Base-by-base conservation (phyloP, 2,113 vertebrate species). In the Chauna torquata region DNA sequence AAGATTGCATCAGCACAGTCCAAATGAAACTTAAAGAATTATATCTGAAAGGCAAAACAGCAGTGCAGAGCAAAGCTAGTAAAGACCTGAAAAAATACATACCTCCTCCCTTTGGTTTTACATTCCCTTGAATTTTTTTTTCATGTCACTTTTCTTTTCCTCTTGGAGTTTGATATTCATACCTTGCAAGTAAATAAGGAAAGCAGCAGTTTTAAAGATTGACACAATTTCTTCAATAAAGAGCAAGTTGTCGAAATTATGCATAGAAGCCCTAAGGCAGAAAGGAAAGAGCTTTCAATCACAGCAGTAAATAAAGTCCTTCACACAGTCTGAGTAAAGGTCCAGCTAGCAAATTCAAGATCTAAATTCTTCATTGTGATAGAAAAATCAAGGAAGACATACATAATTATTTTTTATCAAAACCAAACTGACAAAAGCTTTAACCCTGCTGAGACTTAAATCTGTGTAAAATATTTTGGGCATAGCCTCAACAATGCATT, bases 201-300 rank as follows among this genome's bases (percentile, higher is more conserved):
- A 97, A 76, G 57, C 57, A 93, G 70, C 50, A 45, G 34, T 95
- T 97, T 94, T 96, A 93, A 94, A 97, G 96, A 97, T 47, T 94
- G 94, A 96, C 94, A 94, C 52, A 88, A 86, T 97, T 95, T 96
- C 81, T 97, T 94, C 97, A 88, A 96, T 97, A 96, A 97, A 96
- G 79, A 94, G 54, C 88, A 96, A 91, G 25, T 95, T 97, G 97
- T 97, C 86, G 95, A 88, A 97, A 96, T 97, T 92, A 94, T 69
- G 90, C 38, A 52, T 11, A 85, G 91, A 97, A 96, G 54, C 87
- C 94, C 90, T 90, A 81, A 94, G 92, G 93, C 94, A 96, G 57
- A 86, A 95, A 87, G 76, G 84, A 91, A 96, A 62, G 86, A 81
- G 82, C 77, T 96, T 97, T 96, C 97, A 80, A 88, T 92, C 93